A percentile compares a stretch with the other conserved stretches of the same genome.
Conservation (phyloP, 2,888 invertebrate genomes). For the Leptarthrus brevirostris region DNA sequence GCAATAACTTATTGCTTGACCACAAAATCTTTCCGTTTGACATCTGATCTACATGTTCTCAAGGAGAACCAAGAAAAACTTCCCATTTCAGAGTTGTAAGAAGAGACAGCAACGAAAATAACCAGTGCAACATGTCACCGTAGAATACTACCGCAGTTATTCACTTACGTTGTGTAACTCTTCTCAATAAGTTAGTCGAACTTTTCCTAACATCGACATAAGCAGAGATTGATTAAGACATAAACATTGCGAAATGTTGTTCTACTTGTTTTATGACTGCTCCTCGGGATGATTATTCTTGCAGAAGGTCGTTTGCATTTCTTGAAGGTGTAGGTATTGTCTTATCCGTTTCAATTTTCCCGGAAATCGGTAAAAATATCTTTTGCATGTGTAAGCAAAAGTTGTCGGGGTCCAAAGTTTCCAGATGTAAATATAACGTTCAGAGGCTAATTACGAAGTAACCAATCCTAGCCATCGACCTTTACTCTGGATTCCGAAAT, state of each 20-base stretch:
- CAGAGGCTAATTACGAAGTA: not conserved
- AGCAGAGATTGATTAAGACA: constrained; percentile 57
- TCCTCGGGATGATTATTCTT: constrained; percentile 1
- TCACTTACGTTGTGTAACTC: constrained; percentile 31
- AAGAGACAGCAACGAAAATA: constrained; percentile 12
- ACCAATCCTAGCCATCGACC: not conserved
- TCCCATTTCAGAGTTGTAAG: not conserved
- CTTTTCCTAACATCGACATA: constrained; percentile 54
- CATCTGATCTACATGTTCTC: constrained; percentile 31
- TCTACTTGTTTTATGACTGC: constrained; percentile 47
- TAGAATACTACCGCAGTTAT: constrained; percentile 35
- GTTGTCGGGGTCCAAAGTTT: not conserved
- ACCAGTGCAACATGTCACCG: constrained; percentile 41
- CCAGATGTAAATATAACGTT: not conserved
- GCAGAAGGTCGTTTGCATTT: constrained; percentile 14
- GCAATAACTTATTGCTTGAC: constrained; percentile 13
- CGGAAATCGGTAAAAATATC: not conserved
- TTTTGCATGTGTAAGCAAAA: not conserved
- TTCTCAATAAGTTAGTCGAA: constrained; percentile 29
- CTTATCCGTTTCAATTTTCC: not conserved
- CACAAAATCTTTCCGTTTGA: constrained; percentile 25
- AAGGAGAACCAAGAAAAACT: constrained; percentile 4
- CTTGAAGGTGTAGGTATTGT: not conserved
- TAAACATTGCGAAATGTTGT: constrained; percentile 57
- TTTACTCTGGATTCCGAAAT: constrained; percentile 18